Conservation (phyloP, 2,797 vertebrate species). For the Lindbergichthys nudifrons region DNA sequence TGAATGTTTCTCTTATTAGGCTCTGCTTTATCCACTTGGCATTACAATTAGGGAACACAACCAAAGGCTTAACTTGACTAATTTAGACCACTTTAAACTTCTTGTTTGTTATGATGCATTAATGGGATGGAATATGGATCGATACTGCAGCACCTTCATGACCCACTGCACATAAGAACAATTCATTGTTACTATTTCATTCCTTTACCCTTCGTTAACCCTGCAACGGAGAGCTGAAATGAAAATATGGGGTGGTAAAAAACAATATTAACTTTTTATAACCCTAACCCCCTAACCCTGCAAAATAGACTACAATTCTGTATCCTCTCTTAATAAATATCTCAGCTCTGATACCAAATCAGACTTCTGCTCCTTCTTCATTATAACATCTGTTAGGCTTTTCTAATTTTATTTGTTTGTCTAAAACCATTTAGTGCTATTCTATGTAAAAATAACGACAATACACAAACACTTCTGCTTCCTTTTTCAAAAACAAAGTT, state of each 20-base stretch:
- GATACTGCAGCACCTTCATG: not conserved
- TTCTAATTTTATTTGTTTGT: not conserved
- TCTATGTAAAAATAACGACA: conserved; percentile 3
- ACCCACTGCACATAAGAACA: not conserved
- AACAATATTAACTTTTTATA: not conserved
- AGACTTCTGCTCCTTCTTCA: not conserved
- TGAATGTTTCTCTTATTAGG: no score
- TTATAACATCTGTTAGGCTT: not conserved
- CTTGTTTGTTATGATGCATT: not conserved
- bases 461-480: conserved; percentile 11
- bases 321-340: not conserved
- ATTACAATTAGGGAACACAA: not conserved
- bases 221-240: no score
- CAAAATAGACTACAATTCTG: no score
- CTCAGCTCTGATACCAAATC: not conserved
- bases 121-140: not conserved
- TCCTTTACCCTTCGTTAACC: not conserved
- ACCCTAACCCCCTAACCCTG: no score
- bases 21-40: no score
- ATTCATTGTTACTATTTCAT: not conserved
- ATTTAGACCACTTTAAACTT: not conserved
- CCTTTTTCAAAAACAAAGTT: conserved; percentile 11
- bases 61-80: not conserved
- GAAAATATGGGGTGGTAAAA: not conserved
- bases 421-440: not conserved